These are phyloP conservation scores for Platichthys flesus DNA, from an alignment of 2,113 vertebrate genomes.

Conservation along the genomic window DNA sequence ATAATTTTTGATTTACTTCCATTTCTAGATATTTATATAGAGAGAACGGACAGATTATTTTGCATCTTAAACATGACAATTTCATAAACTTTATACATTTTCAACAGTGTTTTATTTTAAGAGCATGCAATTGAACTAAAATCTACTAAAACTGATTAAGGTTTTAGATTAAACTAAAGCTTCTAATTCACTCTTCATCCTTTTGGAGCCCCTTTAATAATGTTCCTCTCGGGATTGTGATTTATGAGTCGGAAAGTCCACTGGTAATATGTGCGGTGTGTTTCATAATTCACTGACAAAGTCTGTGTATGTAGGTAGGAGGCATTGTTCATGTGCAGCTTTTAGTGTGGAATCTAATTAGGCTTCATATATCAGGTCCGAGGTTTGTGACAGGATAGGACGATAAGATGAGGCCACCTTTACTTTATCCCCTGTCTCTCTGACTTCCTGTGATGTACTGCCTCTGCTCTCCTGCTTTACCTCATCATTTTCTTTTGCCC, in stretches of 20 bases:
- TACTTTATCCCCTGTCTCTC: constrained; percentile 68
- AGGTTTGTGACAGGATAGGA: constrained; percentile 72
- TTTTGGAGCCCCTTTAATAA: constrained; percentile 37
- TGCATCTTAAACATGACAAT: neutral
- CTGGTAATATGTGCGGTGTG: constrained; percentile 28
- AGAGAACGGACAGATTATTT: neutral
- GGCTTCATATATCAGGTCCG: constrained; percentile 70
- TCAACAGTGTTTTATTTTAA: neutral
- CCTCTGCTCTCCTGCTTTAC: constrained; percentile 67
- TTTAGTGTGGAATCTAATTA: constrained; percentile 55
- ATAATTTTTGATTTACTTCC: neutral
- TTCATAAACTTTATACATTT: neutral
- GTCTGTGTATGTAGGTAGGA: constrained; percentile 56
- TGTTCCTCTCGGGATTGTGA: constrained; percentile 40
- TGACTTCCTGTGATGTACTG: constrained; percentile 68
- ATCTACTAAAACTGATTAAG: neutral
- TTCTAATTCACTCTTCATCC: constrained; percentile 19
- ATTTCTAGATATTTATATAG: neutral
- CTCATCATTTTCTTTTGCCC: constrained; percentile 66
- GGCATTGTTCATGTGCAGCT: constrained; percentile 46
- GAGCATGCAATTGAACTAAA: neutral
- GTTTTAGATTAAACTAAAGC: constrained; percentile 16
- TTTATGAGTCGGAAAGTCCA: constrained; percentile 42
- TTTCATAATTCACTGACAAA: constrained; percentile 64
- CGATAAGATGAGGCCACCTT: constrained; percentile 73